Base-by-base conservation (phyloP, 2,888 invertebrate genomes). In the Penaeus monodon region DNA sequence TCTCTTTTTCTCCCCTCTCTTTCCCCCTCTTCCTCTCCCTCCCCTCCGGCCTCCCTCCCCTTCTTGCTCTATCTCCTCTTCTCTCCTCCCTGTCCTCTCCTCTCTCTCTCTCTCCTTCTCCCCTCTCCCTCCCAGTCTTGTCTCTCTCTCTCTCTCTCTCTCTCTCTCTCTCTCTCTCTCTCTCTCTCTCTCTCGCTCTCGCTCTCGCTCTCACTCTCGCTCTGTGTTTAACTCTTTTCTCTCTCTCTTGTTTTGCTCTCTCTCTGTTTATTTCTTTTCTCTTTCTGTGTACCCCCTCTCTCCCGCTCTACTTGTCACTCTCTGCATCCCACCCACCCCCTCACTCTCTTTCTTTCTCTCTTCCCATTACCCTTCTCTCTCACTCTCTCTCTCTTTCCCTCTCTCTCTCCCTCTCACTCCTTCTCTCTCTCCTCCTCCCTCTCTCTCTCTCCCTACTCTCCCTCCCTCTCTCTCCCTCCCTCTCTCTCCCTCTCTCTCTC, bases 401-500 rank as follows among this genome's bases (percentile, higher is more conserved):
- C 68, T 68, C n/a, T 24, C 70, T 24, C 24, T 1, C n/a, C n/a
- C 44, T 22, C 22, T 29, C 33, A 0, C 17, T 3, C 17, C 70
- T 6, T 22, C 33, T 1, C 33, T 70, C 6, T 2, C 70, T 2
- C n/a, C 4, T n/a, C 22, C 24, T 24, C 24, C 44, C 33, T 1
- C 14, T 1, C 20, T 20, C 33, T 14, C 22, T 0, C 33, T 10
- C n/a, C 17, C 2, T 33, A 2, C 38, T 33, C 38, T 14, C 38
- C 33, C 57, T 1, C 10, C 2, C 17, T 57, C 17, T 20, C 73
- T 38, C 38, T 73, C 38, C 33, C 57, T 57, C 17, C 4, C 70
- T 70, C 70, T 70, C 70, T 70, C 70, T 70, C n/a, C 4, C n/a
- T 70, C 70, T 70, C 70, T 70, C 70, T 70, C 70, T 70, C 70